These are phyloP conservation scores for Danaus melanippus DNA, from an alignment of 1,140 invertebrate genomes.

Conservation along the genomic window DNA sequence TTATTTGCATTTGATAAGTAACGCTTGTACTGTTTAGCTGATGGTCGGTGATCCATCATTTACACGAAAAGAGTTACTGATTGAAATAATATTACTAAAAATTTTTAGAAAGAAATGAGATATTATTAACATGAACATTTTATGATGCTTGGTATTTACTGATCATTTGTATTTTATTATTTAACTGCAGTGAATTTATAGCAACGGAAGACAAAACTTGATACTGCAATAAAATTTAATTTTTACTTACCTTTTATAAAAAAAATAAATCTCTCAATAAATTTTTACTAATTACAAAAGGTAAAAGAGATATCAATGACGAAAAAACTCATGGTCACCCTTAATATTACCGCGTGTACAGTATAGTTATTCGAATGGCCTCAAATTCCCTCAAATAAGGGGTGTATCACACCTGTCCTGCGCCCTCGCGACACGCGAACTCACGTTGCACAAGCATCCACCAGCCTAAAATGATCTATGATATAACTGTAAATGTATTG, in stretches of 20 bases:
- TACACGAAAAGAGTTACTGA: neutral
- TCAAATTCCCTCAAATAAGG: constrained; percentile 62
- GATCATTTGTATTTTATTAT: too few species aligned
- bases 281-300: too few species aligned
- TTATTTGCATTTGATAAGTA: constrained; percentile 61
- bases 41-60: constrained; percentile 28
- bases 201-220: too few species aligned
- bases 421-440: constrained; percentile 63
- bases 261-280: too few species aligned
- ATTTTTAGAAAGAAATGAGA: too few species aligned
- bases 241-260: too few species aligned
- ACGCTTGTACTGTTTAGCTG: constrained; percentile 42
- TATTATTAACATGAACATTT: too few species aligned
- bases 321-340: constrained; percentile 27
- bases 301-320: too few species aligned
- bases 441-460: constrained; percentile 37
- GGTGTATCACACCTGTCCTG: constrained; percentile 64
- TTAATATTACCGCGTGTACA: constrained; percentile 27
- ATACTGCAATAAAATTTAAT: too few species aligned
- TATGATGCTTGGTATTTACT: too few species aligned
- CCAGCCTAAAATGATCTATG: constrained; percentile 39
- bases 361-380: constrained; percentile 55
- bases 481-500: constrained; percentile 8
- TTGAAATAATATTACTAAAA: too few species aligned
- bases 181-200: too few species aligned